Evolutionary conservation across 2,888 invertebrate species (phyloP), one percentile per base, ranked within the genome.

Genomic region (Troglohyphantes excavatus): DNA sequence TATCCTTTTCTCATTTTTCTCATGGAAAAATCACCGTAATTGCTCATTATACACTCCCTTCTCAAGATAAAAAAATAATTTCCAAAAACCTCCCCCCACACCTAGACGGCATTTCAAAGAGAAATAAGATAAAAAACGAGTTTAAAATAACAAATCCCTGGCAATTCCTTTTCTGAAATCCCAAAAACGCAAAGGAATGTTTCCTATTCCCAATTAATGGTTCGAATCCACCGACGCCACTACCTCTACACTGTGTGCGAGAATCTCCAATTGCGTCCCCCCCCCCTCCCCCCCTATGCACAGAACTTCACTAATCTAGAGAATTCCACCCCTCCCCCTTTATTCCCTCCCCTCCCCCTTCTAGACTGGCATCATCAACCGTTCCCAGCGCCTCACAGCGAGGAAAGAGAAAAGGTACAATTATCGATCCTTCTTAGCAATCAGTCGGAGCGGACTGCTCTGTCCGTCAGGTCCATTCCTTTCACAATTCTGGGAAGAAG

Each of bases 381-480:
- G 76, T 78, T 85, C 68, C 85, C 76, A 83, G 87, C 87, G 87
- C 81, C 82, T 33, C 59, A 82, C 23, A 82, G 82, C 70, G 82
- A 59, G 73, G 23, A 67, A 65, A 89, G 82, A 82, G 88, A 82
- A 89, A 89, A 89, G 88, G 88, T 89, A 70, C 81, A 82, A 89
- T 89, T 89, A 89, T 89, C 88, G 88, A 89, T 89, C 88, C 70
- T 68, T 68, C 81, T 81, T 73, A 63, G 88, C 82, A 89, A 89
- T 89, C 88, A 89, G 81, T 82, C 68, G 43, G 81, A 78, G 73
- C 81, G 67, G 75, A 75, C 84, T 75, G 73, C 75, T 67, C 67
- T 65, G 84, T 84, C 84, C 67, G 65, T 67, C 29, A 43, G 68
- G 76, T 86, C 84, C 84, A 61, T 85, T 85, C 87, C 87, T 88